Evolutionary conservation across 2,797 vertebrate species (phyloP), one percentile per base, ranked within the genome.

Genomic region (Onychomys torridus): DNA sequence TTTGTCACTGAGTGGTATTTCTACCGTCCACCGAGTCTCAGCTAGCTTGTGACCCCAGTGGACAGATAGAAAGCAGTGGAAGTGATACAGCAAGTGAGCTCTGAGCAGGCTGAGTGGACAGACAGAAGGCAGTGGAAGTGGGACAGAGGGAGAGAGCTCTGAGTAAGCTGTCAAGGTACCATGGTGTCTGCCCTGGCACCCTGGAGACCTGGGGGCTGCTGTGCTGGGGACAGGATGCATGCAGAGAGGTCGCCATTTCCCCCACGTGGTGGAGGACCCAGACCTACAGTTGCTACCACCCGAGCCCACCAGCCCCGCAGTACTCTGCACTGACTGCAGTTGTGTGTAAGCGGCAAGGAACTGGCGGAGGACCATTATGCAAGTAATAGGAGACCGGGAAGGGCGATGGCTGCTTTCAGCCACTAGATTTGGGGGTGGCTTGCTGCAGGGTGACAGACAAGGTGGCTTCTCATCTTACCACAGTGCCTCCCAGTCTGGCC

Each of bases 41-140:
- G 29, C 77, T 3, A 32, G 89, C n/a, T 73, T 0, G 6, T 7
- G 49, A 67, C 61, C 46, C 49, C 9, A 19, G 59, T 6, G 59
- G 9, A 43, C 40, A 59, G 65, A 55, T 0, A 0, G 12, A 49
- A 37, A 4, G 23, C 14, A 19, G 37, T 3, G 0, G 3, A 37
- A n/a, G 16, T 5, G 40, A n/a, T 19, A 77, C 0, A 17, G 25
- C 6, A 3, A 34, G 12, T 37, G n/a, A 37, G n/a, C 32, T 67
- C 49, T 10, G 13, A 27, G 46, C 34, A 63, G 63, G 46, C 7
- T 57, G 29, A 37, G n/a, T 12, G 37, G 71, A 71, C 69, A 71
- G 67, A 21, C 67, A 0, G 12, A 40, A 37, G 5, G 23, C 27
- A 27, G 49, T 5, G 1, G 6, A 32, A n/a, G 17, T 6, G 67